Base-by-base conservation (phyloP, 2,888 invertebrate species). In the Odontocolon sp. region DNA sequence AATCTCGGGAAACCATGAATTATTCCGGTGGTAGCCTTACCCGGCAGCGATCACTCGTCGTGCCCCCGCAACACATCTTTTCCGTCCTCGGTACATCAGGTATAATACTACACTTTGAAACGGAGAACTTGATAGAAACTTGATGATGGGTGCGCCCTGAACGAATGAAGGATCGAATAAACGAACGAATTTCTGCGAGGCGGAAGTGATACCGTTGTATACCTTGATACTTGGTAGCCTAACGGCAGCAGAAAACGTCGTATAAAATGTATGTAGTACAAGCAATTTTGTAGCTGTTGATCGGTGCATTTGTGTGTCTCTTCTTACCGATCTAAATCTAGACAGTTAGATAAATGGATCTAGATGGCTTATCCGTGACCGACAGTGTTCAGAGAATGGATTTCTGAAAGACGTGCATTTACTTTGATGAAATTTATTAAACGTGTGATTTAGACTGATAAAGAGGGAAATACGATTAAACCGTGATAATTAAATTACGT, bases 71-170 rank as follows among this genome's bases (percentile, higher is more conserved):
- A 38, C 57, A 47, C 45, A 47, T 71, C 56, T 57, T 36, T n/a
- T 42, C 23, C 59, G 9, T 26, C 26, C 40, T 11, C 18, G 38
- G 9, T 64, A 50, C 38, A 64, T 45, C 45, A 45, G 45, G 21
- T 9, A 23, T 45, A 45, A 45, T 45, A 45, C 45, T 18, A 23
- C 5, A 23, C 54, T 63, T 54, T 54, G 61, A 71, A 61, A 63
- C 63, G 63, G 45, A 69, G 69, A 69, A 69, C 59, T 57, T 59
- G 70, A 70, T 70, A 42, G 70, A 71, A 71, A 71, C 61, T 54
- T 45, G 63, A 71, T 54, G 70, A 71, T 54, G 70, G 63, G 52
- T 63, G 54, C 54, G 63, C 70, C 63, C 70, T 42, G 42, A 14
- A 14, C 33, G 63, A 52, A 54, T 45, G 45, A 45, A 45, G 45